phyloP scores from a whole-genome alignment of 1,140 invertebrate genomes.

The Agrilus planipennis region DNA sequence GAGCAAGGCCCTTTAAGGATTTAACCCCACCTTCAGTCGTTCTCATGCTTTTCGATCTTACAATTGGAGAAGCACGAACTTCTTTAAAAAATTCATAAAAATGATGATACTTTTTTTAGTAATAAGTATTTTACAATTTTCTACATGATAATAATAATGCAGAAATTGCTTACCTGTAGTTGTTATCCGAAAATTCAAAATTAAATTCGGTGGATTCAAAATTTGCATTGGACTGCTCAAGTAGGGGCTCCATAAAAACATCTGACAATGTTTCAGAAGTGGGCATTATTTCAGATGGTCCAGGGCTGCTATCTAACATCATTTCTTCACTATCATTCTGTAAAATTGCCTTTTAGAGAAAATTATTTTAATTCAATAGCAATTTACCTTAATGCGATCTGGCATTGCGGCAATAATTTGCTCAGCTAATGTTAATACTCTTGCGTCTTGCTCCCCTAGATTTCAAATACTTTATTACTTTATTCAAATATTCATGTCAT shows the following conservation, averaged over 20 bases:
- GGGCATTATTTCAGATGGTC: conserved; percentile 27
- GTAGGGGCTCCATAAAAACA: conserved; percentile 52
- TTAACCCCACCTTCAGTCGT: too few relatives aligned
- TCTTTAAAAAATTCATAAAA: too few relatives aligned
- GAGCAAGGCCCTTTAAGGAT: too few relatives aligned
- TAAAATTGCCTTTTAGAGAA: conserved; percentile 1
- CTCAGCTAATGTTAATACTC: conserved; percentile 87
- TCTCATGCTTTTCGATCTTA: too few relatives aligned
- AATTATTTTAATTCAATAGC: not conserved
- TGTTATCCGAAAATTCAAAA: conserved; percentile 69
- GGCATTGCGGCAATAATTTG: conserved; percentile 97
- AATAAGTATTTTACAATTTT: too few relatives aligned
- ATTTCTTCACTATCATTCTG: conserved; percentile 53
- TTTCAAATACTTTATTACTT: conserved; percentile 29
- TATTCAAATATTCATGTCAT: too few relatives aligned
- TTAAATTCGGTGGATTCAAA: conserved; percentile 54
- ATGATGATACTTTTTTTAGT: too few relatives aligned
- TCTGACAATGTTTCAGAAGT: conserved; percentile 38
- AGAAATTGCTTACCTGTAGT: conserved; percentile 68
- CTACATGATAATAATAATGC: too few relatives aligned
- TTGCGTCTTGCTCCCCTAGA: conserved; percentile 82
- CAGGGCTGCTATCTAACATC: conserved; percentile 37
- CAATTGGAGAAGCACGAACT: too few relatives aligned
- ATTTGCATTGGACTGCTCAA: conserved; percentile 46
- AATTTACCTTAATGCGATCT: conserved; percentile 79